A percentile compares a stretch with the other conserved stretches of the same genome.
Evolutionary conservation across 2,888 invertebrate species (phyloP).

Genomic region (Brachylomia viminalis): DNA sequence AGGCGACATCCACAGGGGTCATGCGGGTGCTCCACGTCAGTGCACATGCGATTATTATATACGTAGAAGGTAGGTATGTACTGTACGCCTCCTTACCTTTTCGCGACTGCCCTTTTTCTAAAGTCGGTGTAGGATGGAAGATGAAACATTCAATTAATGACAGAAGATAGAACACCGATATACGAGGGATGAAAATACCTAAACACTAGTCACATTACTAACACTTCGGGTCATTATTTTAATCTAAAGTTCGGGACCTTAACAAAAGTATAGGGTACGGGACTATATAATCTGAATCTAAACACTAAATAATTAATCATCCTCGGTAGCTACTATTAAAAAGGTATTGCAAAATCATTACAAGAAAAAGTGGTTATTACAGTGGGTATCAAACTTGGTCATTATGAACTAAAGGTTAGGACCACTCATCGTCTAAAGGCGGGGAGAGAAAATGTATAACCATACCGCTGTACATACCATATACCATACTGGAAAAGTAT

Average conservation of each 20-base stretch:
- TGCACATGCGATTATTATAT: constrained; percentile 83
- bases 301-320: constrained; percentile 28
- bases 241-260: constrained; percentile 40
- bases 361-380: constrained; percentile 13
- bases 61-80: constrained; percentile 60
- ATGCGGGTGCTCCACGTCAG: constrained; percentile 87
- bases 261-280: constrained; percentile 41
- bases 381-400: constrained; percentile 26
- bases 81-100: constrained; percentile 92
- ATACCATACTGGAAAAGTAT: not conserved
- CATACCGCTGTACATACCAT: constrained; percentile 12
- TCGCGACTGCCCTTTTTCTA: constrained; percentile 97
- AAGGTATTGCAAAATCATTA: constrained; percentile 22
- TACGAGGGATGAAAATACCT: constrained; percentile 71
- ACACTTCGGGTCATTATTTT: constrained; percentile 45
- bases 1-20: constrained; percentile 81
- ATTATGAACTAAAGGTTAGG: constrained; percentile 51
- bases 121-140: constrained; percentile 89
- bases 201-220: constrained; percentile 60
- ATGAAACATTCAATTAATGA: constrained; percentile 90
- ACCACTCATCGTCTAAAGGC: constrained; percentile 53
- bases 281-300: constrained; percentile 32
- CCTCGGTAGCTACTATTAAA: constrained; percentile 3
- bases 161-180: constrained; percentile 80
- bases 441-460: constrained; percentile 16